phyloP scores from a whole-genome alignment of 2,797 vertebrate genomes.

The Sebastes matsubarae region DNA sequence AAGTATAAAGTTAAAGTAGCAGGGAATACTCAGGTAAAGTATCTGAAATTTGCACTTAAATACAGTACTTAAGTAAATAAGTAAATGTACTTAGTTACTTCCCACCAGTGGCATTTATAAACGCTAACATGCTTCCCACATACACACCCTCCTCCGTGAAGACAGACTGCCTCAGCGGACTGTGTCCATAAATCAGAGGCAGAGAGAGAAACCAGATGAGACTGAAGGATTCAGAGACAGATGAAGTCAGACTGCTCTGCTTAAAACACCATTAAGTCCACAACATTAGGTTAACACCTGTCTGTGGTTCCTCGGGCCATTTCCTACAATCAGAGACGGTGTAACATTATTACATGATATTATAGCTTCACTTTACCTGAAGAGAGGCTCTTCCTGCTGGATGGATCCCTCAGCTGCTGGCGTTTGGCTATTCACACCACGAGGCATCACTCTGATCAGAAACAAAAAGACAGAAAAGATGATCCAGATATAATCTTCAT shows the following conservation, averaged over 20 bases:
- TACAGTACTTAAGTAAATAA: background rate
- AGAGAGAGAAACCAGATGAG: constrained; percentile 31
- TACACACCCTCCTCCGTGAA: background rate
- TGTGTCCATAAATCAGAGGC: constrained; percentile 1
- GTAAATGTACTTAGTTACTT: background rate
- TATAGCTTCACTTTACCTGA: constrained; percentile 28
- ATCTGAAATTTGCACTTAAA: background rate
- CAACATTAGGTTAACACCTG: constrained; percentile 50
- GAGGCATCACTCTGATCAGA: background rate
- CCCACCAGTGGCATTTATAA: background rate
- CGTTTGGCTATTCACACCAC: background rate
- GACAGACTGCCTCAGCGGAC: background rate
- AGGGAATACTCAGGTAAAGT: background rate
- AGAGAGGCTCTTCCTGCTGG: too few relatives aligned
- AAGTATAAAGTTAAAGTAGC: too few relatives aligned
- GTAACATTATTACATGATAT: constrained; percentile 7
- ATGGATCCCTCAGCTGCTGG: too few relatives aligned
- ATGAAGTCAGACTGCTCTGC: background rate
- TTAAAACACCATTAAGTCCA: constrained; percentile 53
- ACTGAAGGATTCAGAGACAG: background rate
- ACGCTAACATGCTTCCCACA: background rate
- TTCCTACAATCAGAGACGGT: constrained; percentile 36
- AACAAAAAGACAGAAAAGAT: background rate
- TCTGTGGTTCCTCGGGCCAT: constrained; percentile 16
- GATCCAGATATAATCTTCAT: background rate